A percentile compares a stretch with the other conserved stretches of the same genome.
These are phyloP conservation scores for Bombus sylvicola DNA, from an alignment of 1,140 invertebrate genomes.

Conservation along the genomic window DNA sequence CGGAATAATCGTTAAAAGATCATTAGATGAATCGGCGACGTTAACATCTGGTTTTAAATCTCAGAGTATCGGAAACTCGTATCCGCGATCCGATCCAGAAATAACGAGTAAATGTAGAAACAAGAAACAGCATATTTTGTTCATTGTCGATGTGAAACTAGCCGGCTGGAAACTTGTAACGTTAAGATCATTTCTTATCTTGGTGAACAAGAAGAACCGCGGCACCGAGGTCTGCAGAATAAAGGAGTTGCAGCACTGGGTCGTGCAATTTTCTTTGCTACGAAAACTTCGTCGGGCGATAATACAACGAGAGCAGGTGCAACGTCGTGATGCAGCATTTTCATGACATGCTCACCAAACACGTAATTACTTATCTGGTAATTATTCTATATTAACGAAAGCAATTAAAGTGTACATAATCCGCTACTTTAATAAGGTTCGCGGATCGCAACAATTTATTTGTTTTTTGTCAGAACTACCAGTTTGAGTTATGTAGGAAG, in stretches of 20 bases:
- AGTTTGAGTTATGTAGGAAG: not conserved
- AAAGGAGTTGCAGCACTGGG: not conserved
- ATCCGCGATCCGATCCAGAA: no score
- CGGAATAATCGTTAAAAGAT: no score
- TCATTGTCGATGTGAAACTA: not conserved
- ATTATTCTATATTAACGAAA: not conserved
- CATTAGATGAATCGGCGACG: accelerated
- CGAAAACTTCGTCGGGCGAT: not conserved
- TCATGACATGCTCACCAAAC: not conserved
- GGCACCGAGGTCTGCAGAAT: not conserved
- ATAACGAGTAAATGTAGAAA: not conserved
- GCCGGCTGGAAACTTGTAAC: not conserved
- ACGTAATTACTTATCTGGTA: not conserved
- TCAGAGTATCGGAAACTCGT: no score
- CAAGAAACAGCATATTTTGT: not conserved
- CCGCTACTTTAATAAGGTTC: not conserved
- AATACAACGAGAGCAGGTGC: not conserved
- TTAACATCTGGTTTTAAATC: no score
- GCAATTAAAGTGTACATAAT: not conserved
- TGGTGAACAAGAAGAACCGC: not conserved
- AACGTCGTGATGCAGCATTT: not conserved
- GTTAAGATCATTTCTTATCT: not conserved
- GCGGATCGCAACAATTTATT: not conserved
- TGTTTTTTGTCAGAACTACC: not conserved
- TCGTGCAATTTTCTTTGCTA: not conserved